A percentile compares a stretch with the other conserved stretches of the same genome.
phyloP scores from a whole-genome alignment of 2,888 invertebrate species.

The Aplocera efformata region DNA sequence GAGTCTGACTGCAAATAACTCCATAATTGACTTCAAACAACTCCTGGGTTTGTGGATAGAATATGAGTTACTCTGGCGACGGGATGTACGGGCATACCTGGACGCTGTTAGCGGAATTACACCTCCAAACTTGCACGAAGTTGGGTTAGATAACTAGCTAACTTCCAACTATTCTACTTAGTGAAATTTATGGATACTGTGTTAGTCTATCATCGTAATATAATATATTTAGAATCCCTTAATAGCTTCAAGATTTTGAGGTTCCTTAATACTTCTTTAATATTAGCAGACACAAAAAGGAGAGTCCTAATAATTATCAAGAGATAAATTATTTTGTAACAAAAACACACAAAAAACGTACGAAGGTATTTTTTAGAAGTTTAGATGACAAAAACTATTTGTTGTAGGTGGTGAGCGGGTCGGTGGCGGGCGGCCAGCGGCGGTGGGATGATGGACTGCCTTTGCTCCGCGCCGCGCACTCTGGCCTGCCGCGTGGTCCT shows the following conservation, averaged over 20 bases:
- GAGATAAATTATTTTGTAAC: too few species aligned
- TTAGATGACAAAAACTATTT: too few species aligned
- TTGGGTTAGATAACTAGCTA: constrained; percentile 18
- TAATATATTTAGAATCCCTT: too few species aligned
- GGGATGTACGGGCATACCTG: constrained; percentile 30
- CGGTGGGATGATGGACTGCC: constrained; percentile 75
- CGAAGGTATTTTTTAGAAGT: too few species aligned
- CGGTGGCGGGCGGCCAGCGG: constrained; percentile 39
- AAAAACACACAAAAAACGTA: too few species aligned
- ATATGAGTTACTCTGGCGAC: constrained; percentile 45
- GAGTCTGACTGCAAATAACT: constrained; percentile 77
- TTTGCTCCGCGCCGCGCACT: constrained; percentile 82
- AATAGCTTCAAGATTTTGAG: neutral
- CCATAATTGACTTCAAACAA: constrained; percentile 78
- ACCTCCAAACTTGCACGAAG: constrained; percentile 21
- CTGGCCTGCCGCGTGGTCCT: constrained; percentile 91
- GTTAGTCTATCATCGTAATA: constrained; percentile 1
- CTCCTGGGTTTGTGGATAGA: constrained; percentile 59
- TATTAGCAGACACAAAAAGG: too few species aligned
- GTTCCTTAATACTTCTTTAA: too few species aligned
- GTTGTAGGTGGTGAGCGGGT: constrained; percentile 32
- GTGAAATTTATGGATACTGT: constrained; percentile 15
- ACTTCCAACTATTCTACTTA: constrained; percentile 20
- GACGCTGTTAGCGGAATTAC: constrained; percentile 26
- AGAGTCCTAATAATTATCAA: too few species aligned